A percentile compares a stretch with the other conserved stretches of the same genome.
Conservation (phyloP, 1,140 invertebrate genomes). For the Choristoneura fumiferana region DNA sequence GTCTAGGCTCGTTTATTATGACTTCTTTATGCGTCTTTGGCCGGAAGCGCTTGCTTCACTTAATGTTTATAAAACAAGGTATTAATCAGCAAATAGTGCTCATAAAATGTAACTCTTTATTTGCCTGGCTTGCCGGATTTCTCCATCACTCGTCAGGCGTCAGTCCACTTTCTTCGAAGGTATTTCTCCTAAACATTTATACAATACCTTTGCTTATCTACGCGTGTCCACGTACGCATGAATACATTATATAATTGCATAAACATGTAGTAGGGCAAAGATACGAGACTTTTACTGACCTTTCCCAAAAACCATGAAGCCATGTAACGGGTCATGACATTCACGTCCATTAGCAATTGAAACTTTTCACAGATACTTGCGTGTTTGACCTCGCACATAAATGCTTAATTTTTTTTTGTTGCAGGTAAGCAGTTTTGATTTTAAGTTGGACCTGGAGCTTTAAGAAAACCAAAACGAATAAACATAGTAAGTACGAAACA, state of each 20-base stretch:
- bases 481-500: no score
- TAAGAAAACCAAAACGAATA: no score
- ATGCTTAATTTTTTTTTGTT: constrained; percentile 37
- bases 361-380: neutral
- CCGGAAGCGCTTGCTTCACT: neutral
- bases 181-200: constrained; percentile 7
- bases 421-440: constrained; percentile 38
- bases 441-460: neutral
- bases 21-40: constrained; percentile 4
- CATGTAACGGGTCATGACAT: neutral
- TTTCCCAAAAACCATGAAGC: neutral
- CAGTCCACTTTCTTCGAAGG: neutral
- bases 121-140: neutral
- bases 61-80: constrained; percentile 10
- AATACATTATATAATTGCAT: constrained; percentile 3
- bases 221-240: neutral
- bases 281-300: constrained; percentile 5
- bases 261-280: constrained; percentile 3
- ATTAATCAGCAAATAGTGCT: constrained; percentile 1
- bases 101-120: neutral
- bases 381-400: constrained; percentile 12
- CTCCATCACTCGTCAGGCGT: neutral
- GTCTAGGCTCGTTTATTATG: neutral
- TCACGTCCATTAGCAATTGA: neutral
- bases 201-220: constrained; percentile 1